phyloP scores from a whole-genome alignment of 2,113 vertebrate genomes.

The Crotalus viridis region DNA sequence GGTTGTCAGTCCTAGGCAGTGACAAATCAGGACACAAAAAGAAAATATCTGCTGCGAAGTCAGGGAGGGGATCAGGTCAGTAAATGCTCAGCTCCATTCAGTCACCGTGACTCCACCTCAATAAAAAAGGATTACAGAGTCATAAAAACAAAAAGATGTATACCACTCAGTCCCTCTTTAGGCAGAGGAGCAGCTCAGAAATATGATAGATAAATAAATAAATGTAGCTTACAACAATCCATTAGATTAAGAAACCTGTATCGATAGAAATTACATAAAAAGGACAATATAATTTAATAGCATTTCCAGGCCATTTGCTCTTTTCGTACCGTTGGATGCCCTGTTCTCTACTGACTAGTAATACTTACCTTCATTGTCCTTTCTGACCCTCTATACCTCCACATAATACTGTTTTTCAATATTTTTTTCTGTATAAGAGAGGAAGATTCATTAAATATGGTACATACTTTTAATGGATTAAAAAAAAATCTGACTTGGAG shows the following conservation, averaged over 20 bases:
- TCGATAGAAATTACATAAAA: neutral
- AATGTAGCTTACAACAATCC: neutral
- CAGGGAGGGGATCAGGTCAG: neutral
- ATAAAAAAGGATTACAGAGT: neutral
- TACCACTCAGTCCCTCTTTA: neutral
- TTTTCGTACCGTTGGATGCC: neutral
- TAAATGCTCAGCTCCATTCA: neutral
- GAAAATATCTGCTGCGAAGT: neutral
- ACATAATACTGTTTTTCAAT: neutral
- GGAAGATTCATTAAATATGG: neutral
- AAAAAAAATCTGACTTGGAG: neutral
- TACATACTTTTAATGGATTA: neutral
- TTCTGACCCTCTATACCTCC: neutral
- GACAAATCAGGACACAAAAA: neutral
- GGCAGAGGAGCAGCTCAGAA: neutral
- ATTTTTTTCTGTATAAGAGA: neutral
- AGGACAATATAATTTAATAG: neutral
- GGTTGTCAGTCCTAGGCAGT: neutral
- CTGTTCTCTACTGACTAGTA: neutral
- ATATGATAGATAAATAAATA: neutral
- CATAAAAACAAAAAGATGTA: neutral
- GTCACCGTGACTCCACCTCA: neutral
- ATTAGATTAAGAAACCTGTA: neutral
- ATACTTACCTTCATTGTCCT: neutral
- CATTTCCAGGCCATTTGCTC: neutral